Evolutionary conservation across 2,113 vertebrate species (phyloP), one percentile per base, ranked within the genome.

Genomic region (human): DNA sequence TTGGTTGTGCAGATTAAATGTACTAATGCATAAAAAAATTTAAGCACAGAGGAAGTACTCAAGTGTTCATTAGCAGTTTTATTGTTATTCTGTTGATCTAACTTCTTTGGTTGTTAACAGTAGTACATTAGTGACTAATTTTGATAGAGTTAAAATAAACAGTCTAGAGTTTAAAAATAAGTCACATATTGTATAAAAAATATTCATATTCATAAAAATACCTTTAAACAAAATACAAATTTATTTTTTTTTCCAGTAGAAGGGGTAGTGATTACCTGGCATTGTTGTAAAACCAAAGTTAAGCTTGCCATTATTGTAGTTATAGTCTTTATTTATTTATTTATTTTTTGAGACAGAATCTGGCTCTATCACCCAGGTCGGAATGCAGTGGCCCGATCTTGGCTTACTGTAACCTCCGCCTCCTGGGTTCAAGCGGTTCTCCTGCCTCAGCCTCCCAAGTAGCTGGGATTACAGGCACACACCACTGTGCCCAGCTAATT

Each of bases 81-180:
- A 50, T 14, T 72, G 16, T 64, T 32, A 83, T 59, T 68, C 45
- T 72, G 80, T 72, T 83, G 52, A 38, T 38, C 86, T 90, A 45
- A 75, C 23, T 92, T 78, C 30, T 72, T 61, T 93, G 25, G 35
- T 38, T 52, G 85, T 87, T 64, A 55, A 25, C 78, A 35, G 32
- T 82, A 72, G n/a, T 78, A 55, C 3, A 27, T 79, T 85, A 55
- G 82, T 78, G n/a, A 57, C 27, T 68, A 66, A 72, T 35, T 79
- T 87, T 70, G 23, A 85, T 38, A 93, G 38, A 90, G 84, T 61
- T n/a, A 82, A 93, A 85, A 83, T 57, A 86, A 68, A 66, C 38
- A 93, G 68, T 3, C 20, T 96, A 10, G 25, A 80, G 10, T 91
- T 90, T 50, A 88, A 83, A 93, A n/a, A 68, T 92, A 27, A 94